These are phyloP conservation scores for Achroia grisella DNA, from an alignment of 1,140 invertebrate species.

Conservation along the genomic window DNA sequence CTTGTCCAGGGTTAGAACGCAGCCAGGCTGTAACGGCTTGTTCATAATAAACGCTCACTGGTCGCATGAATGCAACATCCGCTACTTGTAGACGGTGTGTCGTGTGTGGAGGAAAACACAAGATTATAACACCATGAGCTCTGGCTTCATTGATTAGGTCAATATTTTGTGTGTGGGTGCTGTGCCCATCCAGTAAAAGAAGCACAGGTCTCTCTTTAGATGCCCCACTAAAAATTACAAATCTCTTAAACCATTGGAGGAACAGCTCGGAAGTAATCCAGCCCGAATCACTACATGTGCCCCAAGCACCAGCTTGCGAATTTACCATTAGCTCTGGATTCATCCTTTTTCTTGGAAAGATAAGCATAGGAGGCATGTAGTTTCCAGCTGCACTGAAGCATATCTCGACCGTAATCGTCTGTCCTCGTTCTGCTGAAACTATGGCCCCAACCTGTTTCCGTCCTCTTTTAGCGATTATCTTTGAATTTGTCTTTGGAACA, in stretches of 20 bases:
- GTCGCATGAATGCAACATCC: slow-evolving; percentile 51
- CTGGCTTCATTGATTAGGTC: slow-evolving; percentile 25
- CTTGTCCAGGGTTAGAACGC: slow-evolving; percentile 26
- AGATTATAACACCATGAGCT: slow-evolving; percentile 29
- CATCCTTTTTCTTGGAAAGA: slow-evolving; percentile 39
- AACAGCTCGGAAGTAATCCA: slow-evolving; percentile 42
- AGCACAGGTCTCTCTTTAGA: slow-evolving; percentile 25
- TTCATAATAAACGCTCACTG: slow-evolving; percentile 41
- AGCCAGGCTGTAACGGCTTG: slow-evolving; percentile 33
- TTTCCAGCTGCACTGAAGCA: slow-evolving; percentile 45
- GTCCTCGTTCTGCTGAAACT: slow-evolving; percentile 42
- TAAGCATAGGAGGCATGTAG: slow-evolving; percentile 42
- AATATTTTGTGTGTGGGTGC: slow-evolving; percentile 32
- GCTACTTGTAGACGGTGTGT: slow-evolving; percentile 49
- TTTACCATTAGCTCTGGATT: slow-evolving; percentile 23
- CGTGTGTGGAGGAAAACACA: slow-evolving; percentile 30
- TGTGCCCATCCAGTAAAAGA: slow-evolving; percentile 39
- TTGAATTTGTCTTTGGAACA: slow-evolving; percentile 47
- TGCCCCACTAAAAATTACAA: slow-evolving; percentile 21
- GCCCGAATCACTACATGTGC: slow-evolving; percentile 17
- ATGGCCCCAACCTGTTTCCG: slow-evolving; percentile 42
- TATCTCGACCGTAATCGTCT: slow-evolving; percentile 43
- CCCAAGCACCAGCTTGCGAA: slow-evolving; percentile 27
- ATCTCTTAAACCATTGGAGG: slow-evolving; percentile 36
- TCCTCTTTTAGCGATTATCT: slow-evolving; percentile 38